Evolutionary conservation across 2,797 vertebrate genomes (phyloP).

Genomic region (Menidia menidia): DNA sequence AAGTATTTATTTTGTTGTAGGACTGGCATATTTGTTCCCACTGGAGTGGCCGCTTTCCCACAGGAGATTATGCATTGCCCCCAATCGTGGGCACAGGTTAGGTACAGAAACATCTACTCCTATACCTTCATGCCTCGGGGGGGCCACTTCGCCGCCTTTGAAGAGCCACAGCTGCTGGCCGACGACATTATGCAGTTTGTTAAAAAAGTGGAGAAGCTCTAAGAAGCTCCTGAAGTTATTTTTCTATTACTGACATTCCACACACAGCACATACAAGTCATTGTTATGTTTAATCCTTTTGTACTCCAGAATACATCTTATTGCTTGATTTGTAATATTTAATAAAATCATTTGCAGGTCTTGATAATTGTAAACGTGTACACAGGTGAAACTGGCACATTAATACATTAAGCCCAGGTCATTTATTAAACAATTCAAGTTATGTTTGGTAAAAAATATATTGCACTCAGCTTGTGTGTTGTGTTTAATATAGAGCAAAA

Average conservation of each 20-base stretch:
- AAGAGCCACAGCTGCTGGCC: conserved; percentile 88
- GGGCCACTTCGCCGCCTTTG: conserved; percentile 90
- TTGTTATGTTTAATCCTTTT: neutral
- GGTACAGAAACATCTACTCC: conserved; percentile 80
- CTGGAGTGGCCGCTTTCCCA: conserved; percentile 88
- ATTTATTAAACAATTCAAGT: conserved; percentile 31
- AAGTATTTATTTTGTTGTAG: conserved; percentile 61
- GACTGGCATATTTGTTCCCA: conserved; percentile 80
- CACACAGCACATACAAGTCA: neutral
- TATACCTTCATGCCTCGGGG: conserved; percentile 87
- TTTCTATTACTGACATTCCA: conserved; percentile 22
- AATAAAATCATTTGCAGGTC: conserved; percentile 17
- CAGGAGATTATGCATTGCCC: conserved; percentile 83
- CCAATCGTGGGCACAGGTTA: conserved; percentile 73
- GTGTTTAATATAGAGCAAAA: conserved; percentile 15
- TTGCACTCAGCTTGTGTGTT: conserved; percentile 41
- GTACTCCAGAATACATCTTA: neutral
- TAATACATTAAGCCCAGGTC: conserved; percentile 4
- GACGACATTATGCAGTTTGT: conserved; percentile 86
- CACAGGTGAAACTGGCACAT: conserved; percentile 15
- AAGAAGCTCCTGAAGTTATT: conserved; percentile 8
- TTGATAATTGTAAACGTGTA: conserved; percentile 43
- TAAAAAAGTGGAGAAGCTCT: conserved; percentile 82
- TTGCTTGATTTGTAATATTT: conserved; percentile 6
- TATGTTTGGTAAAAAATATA: conserved; percentile 47